Evolutionary conservation across 92 coral and sea anemone species (phyloP).

Genomic region (Porites lobata): DNA sequence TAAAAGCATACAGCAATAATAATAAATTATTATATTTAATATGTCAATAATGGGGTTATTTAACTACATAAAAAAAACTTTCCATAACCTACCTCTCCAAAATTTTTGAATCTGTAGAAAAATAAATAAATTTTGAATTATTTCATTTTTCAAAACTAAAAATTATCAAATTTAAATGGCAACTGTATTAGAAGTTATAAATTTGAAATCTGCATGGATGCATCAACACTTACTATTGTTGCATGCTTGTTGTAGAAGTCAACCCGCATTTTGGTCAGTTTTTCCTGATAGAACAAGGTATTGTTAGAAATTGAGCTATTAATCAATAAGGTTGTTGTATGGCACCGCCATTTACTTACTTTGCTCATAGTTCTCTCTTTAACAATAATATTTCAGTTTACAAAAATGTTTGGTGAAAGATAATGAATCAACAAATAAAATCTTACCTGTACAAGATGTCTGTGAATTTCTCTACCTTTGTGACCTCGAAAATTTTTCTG

Average conservation of each 20-base stretch:
- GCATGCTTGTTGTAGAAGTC: slow-evolving; percentile 89
- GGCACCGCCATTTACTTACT: too few relatives aligned
- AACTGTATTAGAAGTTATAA: too few relatives aligned
- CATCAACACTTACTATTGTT: slow-evolving; percentile 71
- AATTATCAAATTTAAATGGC: too few relatives aligned
- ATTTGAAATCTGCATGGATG: background rate
- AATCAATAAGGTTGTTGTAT: background rate
- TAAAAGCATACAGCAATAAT: too few relatives aligned
- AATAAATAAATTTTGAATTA: background rate
- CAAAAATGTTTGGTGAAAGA: too few relatives aligned
- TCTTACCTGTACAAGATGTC: slow-evolving; percentile 80
- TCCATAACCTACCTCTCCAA: slow-evolving; percentile 90
- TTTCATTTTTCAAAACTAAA: too few relatives aligned
- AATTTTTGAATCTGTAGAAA: slow-evolving; percentile 91
- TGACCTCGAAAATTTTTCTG: slow-evolving; percentile 95
- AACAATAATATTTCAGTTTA: too few relatives aligned
- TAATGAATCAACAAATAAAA: background rate
- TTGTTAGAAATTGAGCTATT: background rate
- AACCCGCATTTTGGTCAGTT: slow-evolving; percentile 81
- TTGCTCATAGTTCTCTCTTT: too few relatives aligned
- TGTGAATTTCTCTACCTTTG: slow-evolving; percentile 88
- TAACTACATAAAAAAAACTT: too few relatives aligned
- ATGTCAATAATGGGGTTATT: too few relatives aligned
- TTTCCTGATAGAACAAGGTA: slow-evolving; percentile 61
- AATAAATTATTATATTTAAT: too few relatives aligned